Base-by-base conservation (phyloP, 2,888 invertebrate genomes). In the Stenichneumon culpator region DNA sequence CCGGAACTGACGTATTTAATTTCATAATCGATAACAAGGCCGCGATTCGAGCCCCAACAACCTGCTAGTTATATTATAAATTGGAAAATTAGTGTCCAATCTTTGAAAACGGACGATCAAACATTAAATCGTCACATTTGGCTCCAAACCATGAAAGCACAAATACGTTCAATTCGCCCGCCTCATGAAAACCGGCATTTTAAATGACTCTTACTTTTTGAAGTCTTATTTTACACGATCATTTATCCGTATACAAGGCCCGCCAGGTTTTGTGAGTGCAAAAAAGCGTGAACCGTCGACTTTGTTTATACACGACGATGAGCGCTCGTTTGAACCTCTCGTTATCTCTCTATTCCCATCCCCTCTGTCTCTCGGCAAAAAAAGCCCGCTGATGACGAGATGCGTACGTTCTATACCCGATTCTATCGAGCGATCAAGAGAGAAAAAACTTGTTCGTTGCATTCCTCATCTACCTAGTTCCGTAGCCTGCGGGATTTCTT, bases 301-400 rank as follows among this genome's bases (percentile, higher is more conserved):
- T 28, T 36, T 65, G 75, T 75, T 75, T 75, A 50, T 50, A 65
- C 36, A 36, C 36, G 50, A 5, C 32, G 14, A 22, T 16, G 60
- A 44, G 25, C 32, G 19, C 50, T 83, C 57, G 25, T 80, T 22
- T 9, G 6, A 63, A 54, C 6, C 36, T 6, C 36, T 65, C 65
- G 60, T 60, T 22, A 39, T 74, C 63, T 74, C 28, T n/a, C 69
- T 74, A 25, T 47, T 63, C 60, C 69, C 60, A 28, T 47, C 32
- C 4, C 69, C 69, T 60, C 81, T 39, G 36, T 69, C 68, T 50
- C 73, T 22, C 28, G 0, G 25, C 16, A 60, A 69, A 22, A 60
- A 74, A 75, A 70, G 7, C 52, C 25, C 25, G 52, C 63, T 54
- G 73, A 74, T 83, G 73, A 84, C 69, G 78, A 82, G 73, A 78